A percentile compares a stretch with the other conserved stretches of the same genome.
Conservation (phyloP, 2,888 invertebrate species). For the Rosalia funebris region DNA sequence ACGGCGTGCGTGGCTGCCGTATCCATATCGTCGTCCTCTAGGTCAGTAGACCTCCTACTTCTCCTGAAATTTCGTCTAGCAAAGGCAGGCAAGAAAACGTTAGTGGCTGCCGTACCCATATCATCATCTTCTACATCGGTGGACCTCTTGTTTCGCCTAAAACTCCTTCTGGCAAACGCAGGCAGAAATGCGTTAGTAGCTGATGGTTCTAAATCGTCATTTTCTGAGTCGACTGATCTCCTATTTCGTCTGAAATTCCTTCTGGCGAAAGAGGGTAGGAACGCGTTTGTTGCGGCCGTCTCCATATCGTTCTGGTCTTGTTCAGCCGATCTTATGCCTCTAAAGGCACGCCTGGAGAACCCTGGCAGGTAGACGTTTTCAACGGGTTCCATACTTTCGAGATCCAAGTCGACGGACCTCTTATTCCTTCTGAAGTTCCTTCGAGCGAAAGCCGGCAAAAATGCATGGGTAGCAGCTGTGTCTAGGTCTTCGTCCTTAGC, state of each 20-base stretch:
- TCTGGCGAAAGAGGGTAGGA: slow-evolving; percentile 11
- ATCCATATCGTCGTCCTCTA: neutral
- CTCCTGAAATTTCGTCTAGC: slow-evolving; percentile 18
- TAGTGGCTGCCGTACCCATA: slow-evolving; percentile 20
- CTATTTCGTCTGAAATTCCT: slow-evolving; percentile 4
- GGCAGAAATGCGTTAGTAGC: slow-evolving; percentile 30
- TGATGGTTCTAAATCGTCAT: slow-evolving; percentile 29
- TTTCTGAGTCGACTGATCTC: neutral
- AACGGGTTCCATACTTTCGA: slow-evolving; percentile 24
- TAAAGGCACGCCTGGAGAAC: slow-evolving; percentile 29
- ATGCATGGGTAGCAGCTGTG: slow-evolving; percentile 19
- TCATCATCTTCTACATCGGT: slow-evolving; percentile 27
- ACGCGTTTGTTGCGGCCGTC: slow-evolving; percentile 13
- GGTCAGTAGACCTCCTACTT: slow-evolving; percentile 1
- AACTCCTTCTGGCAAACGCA: slow-evolving; percentile 30
- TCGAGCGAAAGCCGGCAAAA: slow-evolving; percentile 31
- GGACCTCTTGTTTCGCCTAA: slow-evolving; percentile 29
- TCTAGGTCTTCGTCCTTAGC: slow-evolving; percentile 28
- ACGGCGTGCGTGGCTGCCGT: neutral
- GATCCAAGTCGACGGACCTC: neutral
- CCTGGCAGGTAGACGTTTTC: slow-evolving; percentile 28
- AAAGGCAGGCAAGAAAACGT: slow-evolving; percentile 33
- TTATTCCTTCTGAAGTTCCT: slow-evolving; percentile 24
- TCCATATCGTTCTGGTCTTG: slow-evolving; percentile 9
- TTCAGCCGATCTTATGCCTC: slow-evolving; percentile 20